phyloP scores from a whole-genome alignment of 2,797 vertebrate genomes.

The Poecilia picta region DNA sequence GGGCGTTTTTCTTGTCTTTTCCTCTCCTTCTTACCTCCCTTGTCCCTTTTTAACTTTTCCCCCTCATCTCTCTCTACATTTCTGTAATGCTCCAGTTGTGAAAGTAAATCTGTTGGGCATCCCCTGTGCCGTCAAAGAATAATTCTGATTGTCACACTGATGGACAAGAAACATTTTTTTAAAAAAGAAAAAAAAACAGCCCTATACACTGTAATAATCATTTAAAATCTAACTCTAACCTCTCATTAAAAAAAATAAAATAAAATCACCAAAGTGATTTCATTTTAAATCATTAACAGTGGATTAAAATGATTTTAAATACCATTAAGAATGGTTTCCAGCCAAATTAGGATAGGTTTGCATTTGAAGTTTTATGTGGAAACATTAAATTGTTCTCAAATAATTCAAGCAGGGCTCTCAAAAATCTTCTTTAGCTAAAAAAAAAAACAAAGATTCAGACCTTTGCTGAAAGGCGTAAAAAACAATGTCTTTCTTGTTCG shows the following conservation, averaged over 20 bases:
- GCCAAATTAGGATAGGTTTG: not conserved
- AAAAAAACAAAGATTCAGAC: conserved; percentile 63
- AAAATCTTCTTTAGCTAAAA: conserved; percentile 17
- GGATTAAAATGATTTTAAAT: too few species aligned
- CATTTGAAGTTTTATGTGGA: conserved; percentile 13
- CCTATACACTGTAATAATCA: not conserved
- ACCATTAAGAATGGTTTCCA: not conserved
- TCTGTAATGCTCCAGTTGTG: not conserved
- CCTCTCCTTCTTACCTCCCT: not conserved
- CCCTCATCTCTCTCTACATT: not conserved
- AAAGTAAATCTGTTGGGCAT: not conserved
- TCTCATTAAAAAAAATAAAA: not conserved
- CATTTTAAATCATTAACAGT: too few species aligned
- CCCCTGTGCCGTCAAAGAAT: not conserved
- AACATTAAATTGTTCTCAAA: conserved; percentile 58
- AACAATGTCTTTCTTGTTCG: conserved; percentile 72
- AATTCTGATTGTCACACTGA: too few species aligned
- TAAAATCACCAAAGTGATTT: not conserved
- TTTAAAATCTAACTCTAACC: not conserved
- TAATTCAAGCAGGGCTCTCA: conserved; percentile 22
- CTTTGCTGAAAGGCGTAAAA: conserved; percentile 52
- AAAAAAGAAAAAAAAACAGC: not conserved
- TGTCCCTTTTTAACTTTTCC: not conserved
- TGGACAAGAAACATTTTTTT: not conserved
- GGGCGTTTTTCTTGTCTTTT: not conserved